phyloP scores from a whole-genome alignment of 2,113 vertebrate genomes.

The Phocoena phocoena region DNA sequence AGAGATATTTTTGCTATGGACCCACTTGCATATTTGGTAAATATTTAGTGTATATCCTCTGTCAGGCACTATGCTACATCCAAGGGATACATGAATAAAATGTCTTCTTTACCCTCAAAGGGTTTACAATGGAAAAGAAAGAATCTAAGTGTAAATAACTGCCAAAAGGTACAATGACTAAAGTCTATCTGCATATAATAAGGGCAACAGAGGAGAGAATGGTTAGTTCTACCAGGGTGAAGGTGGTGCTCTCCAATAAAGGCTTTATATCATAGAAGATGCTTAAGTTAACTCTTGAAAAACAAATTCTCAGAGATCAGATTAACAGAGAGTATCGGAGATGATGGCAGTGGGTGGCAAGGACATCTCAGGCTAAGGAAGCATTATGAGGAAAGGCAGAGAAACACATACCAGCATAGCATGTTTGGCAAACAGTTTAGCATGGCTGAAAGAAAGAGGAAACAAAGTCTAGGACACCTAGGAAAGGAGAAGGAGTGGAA shows the following conservation, averaged over 20 bases:
- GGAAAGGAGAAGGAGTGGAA: neutral
- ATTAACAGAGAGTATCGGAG: neutral
- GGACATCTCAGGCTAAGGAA: neutral
- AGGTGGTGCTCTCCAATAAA: neutral
- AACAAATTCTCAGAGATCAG: neutral
- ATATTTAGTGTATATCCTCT: neutral
- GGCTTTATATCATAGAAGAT: neutral
- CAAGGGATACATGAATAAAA: neutral
- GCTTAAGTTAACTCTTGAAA: conserved; percentile 28
- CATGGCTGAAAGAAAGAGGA: neutral
- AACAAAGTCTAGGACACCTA: neutral
- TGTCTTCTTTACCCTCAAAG: neutral
- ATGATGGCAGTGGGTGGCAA: neutral
- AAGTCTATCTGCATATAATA: neutral
- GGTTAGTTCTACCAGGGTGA: neutral
- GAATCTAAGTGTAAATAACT: neutral
- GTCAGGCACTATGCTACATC: neutral
- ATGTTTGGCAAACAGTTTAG: neutral
- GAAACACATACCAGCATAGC: neutral
- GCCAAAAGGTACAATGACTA: neutral
- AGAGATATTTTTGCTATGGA: neutral
- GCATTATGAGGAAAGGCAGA: neutral
- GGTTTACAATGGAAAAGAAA: neutral
- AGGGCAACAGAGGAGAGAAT: neutral
- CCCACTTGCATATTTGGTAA: neutral